A percentile compares a stretch with the other conserved stretches of the same genome.
These are phyloP conservation scores for Callinectes sapidus DNA, from an alignment of 2,888 invertebrate genomes.

Conservation along the genomic window DNA sequence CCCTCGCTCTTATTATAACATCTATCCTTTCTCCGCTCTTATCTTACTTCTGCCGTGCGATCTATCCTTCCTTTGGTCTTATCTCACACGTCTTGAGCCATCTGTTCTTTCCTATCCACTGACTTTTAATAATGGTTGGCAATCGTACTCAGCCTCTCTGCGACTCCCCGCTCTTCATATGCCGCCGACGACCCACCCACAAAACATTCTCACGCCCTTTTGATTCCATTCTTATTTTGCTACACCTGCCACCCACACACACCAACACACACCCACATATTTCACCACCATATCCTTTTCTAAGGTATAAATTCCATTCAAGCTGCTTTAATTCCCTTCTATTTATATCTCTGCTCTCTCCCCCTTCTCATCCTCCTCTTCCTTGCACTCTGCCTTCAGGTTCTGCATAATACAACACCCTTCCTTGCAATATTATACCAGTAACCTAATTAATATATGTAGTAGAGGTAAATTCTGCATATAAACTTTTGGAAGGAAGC, in stretches of 20 bases:
- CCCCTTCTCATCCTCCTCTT: not conserved
- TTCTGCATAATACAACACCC: not conserved
- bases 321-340: not conserved
- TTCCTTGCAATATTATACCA: not conserved
- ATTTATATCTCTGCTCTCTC: not conserved
- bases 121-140: not conserved
- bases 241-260: not conserved
- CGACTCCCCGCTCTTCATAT: constrained; percentile 3
- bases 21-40: not conserved
- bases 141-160: not conserved
- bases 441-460: not conserved
- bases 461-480: not conserved
- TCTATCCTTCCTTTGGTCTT: not conserved
- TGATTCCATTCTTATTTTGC: not conserved
- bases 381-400: not conserved
- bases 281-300: no score
- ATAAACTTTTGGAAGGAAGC: not conserved
- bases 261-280: not conserved
- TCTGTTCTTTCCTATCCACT: constrained; percentile 6
- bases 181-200: not conserved
- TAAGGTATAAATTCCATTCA: not conserved
- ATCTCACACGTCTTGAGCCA: not conserved
- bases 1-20: not conserved
- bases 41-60: not conserved
- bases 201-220: not conserved